phyloP scores from a whole-genome alignment of 1,140 invertebrate species.

The Drosophila mayri region DNA sequence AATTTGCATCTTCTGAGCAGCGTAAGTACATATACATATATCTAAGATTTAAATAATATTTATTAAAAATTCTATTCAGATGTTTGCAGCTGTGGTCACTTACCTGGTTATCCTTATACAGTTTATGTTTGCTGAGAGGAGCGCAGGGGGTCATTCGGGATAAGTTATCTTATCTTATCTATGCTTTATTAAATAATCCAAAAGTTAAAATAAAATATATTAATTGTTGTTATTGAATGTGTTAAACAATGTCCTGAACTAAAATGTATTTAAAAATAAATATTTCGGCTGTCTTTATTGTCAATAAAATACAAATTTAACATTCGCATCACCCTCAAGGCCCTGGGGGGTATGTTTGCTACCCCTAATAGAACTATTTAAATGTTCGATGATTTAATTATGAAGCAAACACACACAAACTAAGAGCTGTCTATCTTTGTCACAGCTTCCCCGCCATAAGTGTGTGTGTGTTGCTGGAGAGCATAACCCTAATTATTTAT shows the following conservation, averaged over 20 bases:
- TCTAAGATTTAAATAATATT: background rate
- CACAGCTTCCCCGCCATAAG: constrained; percentile 30
- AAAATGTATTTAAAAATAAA: background rate
- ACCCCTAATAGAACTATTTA: constrained; percentile 29
- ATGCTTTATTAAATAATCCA: too few relatives aligned
- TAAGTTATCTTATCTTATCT: background rate
- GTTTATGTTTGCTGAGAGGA: constrained; percentile 78
- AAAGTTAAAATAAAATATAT: background rate
- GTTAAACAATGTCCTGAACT: background rate
- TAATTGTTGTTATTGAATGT: background rate
- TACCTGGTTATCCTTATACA: constrained; percentile 82
- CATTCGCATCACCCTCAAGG: background rate
- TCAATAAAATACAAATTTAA: constrained; percentile 1
- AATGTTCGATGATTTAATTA: constrained; percentile 50
- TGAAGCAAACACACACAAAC: constrained; percentile 32
- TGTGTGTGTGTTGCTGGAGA: constrained; percentile 14
- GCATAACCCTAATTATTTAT: constrained; percentile 72
- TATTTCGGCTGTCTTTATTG: background rate
- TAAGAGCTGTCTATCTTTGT: constrained; percentile 17
- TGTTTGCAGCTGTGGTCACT: constrained; percentile 79
- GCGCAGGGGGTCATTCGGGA: background rate
- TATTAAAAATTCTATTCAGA: constrained; percentile 37
- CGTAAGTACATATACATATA: constrained; percentile 58
- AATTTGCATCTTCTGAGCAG: constrained; percentile 72
- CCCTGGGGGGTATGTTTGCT: background rate